Evolutionary conservation across 2,888 invertebrate species (phyloP).

Genomic region (Nomada fabriciana): DNA sequence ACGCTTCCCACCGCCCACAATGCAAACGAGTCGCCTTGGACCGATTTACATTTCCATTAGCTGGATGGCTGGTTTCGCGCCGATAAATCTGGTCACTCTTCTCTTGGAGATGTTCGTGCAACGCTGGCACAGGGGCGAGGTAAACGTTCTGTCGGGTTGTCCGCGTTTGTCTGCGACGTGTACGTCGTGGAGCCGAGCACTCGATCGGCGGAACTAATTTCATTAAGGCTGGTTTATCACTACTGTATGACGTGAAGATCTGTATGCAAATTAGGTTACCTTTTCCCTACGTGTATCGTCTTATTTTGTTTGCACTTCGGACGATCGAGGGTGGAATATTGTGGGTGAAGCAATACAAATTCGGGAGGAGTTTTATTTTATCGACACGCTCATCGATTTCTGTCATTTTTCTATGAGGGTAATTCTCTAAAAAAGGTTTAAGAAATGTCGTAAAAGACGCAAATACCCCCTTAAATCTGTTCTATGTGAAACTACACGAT

Average conservation of each 20-base stretch:
- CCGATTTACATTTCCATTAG: constrained; percentile 80
- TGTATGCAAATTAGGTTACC: constrained; percentile 26
- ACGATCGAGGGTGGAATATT: neutral
- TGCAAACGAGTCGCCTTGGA: constrained; percentile 75
- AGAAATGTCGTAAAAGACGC: too few species aligned
- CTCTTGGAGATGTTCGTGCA: neutral
- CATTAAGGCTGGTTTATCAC: constrained; percentile 28
- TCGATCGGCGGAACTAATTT: constrained; percentile 26
- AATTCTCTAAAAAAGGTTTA: too few species aligned
- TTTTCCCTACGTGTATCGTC: neutral
- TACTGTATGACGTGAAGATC: constrained; percentile 18
- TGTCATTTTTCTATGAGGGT: too few species aligned
- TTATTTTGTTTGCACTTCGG: neutral
- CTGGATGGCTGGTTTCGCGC: constrained; percentile 54
- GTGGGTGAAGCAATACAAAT: too few species aligned
- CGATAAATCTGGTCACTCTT: constrained; percentile 69
- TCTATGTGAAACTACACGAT: too few species aligned
- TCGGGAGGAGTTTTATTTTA: too few species aligned
- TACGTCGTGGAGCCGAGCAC: neutral
- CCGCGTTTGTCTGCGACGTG: neutral
- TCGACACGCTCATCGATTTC: too few species aligned
- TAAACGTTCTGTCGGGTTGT: too few species aligned
- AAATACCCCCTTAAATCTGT: too few species aligned
- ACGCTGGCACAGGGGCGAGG: neutral
- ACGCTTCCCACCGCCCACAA: constrained; percentile 58